These are phyloP conservation scores for Pyrrhosoma nymphula DNA, from an alignment of 2,888 invertebrate genomes.

Conservation along the genomic window DNA sequence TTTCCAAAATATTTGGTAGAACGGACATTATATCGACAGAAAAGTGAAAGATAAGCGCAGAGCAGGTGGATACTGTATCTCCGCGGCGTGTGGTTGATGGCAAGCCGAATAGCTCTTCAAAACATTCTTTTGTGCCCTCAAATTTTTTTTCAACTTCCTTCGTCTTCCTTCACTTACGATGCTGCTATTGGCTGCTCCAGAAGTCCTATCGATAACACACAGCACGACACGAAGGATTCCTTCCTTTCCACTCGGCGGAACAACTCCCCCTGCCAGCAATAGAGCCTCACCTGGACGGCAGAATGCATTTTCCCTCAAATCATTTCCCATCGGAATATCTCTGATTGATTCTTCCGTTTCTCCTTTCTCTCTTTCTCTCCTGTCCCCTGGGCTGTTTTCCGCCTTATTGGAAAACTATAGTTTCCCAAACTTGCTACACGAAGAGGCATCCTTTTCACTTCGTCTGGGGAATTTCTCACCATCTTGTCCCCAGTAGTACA, in stretches of 20 bases:
- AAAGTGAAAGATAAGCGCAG: neutral
- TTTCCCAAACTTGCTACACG: neutral
- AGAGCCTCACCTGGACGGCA: constrained; percentile 36
- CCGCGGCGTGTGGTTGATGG: neutral
- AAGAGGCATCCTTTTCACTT: neutral
- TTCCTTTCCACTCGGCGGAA: neutral
- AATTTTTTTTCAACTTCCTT: neutral
- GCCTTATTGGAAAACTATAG: constrained; percentile 56
- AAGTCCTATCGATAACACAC: neutral
- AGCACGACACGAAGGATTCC: neutral
- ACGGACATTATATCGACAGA: neutral
- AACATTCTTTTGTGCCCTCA: neutral
- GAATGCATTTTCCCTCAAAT: neutral
- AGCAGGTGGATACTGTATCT: neutral
- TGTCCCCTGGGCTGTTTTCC: neutral
- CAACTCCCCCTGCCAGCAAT: neutral
- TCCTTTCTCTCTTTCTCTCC: neutral
- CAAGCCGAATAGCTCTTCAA: neutral
- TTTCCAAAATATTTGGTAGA: too few species aligned
- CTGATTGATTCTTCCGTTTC: constrained; percentile 40
- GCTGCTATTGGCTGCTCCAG: constrained; percentile 10
- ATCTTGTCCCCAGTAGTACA: neutral
- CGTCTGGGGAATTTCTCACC: neutral
- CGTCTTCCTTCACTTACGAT: neutral
- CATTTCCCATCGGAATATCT: constrained; percentile 46